Conservation (phyloP, 2,888 invertebrate species). For the Endotricha flammealis region DNA sequence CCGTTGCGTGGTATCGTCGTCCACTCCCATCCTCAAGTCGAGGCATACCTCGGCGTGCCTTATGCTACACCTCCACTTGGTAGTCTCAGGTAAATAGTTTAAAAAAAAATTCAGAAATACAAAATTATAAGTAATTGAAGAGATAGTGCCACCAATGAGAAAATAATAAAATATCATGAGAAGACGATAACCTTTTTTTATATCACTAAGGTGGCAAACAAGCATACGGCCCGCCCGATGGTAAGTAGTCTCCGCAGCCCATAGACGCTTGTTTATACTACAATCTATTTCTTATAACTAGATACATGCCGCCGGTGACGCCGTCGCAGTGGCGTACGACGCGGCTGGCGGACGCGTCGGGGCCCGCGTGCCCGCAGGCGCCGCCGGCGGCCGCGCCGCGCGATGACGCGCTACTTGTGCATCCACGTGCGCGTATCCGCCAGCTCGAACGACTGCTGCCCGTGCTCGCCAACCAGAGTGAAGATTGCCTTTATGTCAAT, state of each 20-base stretch:
- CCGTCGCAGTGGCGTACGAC: conserved; percentile 92
- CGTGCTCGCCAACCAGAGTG: conserved; percentile 93
- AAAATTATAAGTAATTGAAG: too few relatives aligned
- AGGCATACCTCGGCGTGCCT: conserved; percentile 95
- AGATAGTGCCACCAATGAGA: too few relatives aligned
- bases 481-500: conserved; percentile 98
- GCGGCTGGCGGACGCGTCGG: conserved; percentile 87
- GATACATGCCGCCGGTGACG: conserved; percentile 96
- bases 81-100: conserved; percentile 86
- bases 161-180: too few relatives aligned
- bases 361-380: conserved; percentile 93
- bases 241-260: too few relatives aligned
- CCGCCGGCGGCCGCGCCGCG: conserved; percentile 68
- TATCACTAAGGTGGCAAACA: too few relatives aligned
- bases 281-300: conserved; percentile 31
- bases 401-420: conserved; percentile 82
- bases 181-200: too few relatives aligned
- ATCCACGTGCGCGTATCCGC: conserved; percentile 90
- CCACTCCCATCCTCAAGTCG: conserved; percentile 88
- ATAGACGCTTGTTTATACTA: too few relatives aligned
- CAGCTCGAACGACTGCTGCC: conserved; percentile 91
- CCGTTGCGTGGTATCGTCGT: conserved; percentile 90
- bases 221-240: too few relatives aligned
- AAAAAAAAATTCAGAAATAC: too few relatives aligned
- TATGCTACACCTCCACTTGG: conserved; percentile 95